Percentiles rank a stretch among this genome's conserved stretches.
Evolutionary conservation across 2,113 vertebrate species (phyloP).

Genomic region (Phoxinus phoxinus): DNA sequence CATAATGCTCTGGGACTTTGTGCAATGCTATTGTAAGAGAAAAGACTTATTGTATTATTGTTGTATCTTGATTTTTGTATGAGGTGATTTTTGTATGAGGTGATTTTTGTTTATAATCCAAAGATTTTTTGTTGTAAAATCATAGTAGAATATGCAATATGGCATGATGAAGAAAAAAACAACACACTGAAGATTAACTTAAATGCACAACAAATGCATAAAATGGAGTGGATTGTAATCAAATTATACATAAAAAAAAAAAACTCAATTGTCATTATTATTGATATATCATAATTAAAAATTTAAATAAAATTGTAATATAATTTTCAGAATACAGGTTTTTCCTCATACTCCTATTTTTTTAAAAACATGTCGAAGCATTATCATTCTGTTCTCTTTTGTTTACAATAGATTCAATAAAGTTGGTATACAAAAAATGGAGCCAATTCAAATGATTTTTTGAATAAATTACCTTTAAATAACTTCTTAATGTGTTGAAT

Average conservation of each 20-base stretch:
- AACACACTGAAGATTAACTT: not conserved
- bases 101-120: not conserved
- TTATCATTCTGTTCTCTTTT: not conserved
- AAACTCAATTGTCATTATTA: not conserved
- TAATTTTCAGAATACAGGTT: not conserved
- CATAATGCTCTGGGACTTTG: slow-evolving; percentile 8
- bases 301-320: not conserved
- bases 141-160: not conserved
- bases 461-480: not conserved
- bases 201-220: not conserved
- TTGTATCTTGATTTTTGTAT: not conserved
- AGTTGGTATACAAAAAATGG: not conserved
- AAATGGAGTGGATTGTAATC: not conserved
- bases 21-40: not conserved
- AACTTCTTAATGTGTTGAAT: not conserved
- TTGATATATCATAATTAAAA: not conserved
- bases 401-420: slow-evolving; percentile 1
- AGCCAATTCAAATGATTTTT: not conserved
- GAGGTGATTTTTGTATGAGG: not conserved
- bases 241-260: not conserved
- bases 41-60: not conserved
- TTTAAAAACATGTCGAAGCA: not conserved
- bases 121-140: not conserved
- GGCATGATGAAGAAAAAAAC: not conserved
- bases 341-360: not conserved